Evolutionary conservation across 2,113 vertebrate species (phyloP).

Genomic region (Apistogramma diplotaenia): DNA sequence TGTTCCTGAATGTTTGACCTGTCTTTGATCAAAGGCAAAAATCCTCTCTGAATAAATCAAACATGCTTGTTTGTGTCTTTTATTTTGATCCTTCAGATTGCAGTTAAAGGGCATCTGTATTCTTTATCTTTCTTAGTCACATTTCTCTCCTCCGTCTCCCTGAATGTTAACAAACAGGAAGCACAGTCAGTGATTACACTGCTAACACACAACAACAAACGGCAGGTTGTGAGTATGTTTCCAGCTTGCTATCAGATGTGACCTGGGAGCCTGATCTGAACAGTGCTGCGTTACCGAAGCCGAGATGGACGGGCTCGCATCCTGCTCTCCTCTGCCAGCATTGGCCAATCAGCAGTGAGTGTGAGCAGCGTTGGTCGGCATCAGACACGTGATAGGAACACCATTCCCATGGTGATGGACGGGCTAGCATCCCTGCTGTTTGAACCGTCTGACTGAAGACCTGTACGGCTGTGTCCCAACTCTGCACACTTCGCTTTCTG

Average conservation of each 20-base stretch:
- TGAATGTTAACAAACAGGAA: no score
- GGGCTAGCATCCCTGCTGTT: constrained; percentile 16
- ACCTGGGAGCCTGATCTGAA: constrained; percentile 12
- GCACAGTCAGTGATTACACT: no score
- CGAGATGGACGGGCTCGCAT: constrained; percentile 32
- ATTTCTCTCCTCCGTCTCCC: no score
- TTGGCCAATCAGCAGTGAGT: constrained; percentile 38
- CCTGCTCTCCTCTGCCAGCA: constrained; percentile 4
- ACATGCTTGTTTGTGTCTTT: no score
- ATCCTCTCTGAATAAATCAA: no score
- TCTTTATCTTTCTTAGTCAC: no score
- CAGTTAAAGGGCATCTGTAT: no score
- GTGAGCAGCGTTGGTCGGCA: constrained; percentile 42
- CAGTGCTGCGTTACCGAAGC: constrained; percentile 1
- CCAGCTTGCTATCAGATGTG: constrained; percentile 13
- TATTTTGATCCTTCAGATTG: no score
- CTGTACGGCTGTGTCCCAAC: not conserved
- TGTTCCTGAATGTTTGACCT: no score
- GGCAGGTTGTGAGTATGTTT: not conserved
- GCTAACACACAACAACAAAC: not conserved
- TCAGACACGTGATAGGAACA: constrained; percentile 42
- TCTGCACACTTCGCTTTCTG: not conserved
- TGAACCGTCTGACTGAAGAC: constrained; percentile 20
- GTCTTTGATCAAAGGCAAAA: no score
- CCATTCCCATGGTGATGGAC: constrained; percentile 52